These are phyloP conservation scores for Rhynchonema sp. DNA, from an alignment of 2,888 invertebrate species.

Conservation along the genomic window DNA sequence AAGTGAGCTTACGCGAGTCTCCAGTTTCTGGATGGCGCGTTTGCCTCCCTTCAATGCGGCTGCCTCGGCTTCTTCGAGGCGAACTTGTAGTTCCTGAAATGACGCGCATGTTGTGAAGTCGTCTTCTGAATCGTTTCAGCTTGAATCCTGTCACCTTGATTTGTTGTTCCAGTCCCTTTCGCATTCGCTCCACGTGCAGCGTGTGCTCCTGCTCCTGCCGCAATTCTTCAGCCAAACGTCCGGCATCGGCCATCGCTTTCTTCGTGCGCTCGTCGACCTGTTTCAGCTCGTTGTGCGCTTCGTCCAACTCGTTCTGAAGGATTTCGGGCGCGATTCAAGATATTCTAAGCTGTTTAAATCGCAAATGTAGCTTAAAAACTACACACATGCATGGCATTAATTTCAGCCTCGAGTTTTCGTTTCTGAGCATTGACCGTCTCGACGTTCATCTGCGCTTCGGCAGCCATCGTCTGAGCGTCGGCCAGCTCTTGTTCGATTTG, in stretches of 20 bases:
- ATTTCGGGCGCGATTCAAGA: background rate
- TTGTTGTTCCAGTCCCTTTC: constrained; percentile 88
- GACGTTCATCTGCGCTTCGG: constrained; percentile 74
- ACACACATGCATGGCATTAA: constrained; percentile 72
- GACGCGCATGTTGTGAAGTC: constrained; percentile 79
- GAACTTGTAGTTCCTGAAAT: constrained; percentile 43
- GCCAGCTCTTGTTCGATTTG: constrained; percentile 91
- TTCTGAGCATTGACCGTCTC: constrained; percentile 83
- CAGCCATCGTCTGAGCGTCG: constrained; percentile 93
- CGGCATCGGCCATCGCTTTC: constrained; percentile 96
- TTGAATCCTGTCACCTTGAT: constrained; percentile 49
- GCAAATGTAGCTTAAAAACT: background rate
- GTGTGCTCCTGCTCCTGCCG: constrained; percentile 59
- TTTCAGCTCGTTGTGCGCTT: constrained; percentile 91
- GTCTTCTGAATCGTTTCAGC: background rate
- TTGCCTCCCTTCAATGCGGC: constrained; percentile 94
- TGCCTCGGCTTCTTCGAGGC: constrained; percentile 80
- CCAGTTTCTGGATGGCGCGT: constrained; percentile 94
- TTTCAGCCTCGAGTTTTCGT: constrained; percentile 93
- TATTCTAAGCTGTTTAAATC: no score
- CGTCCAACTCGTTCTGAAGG: constrained; percentile 72
- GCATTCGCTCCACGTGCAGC: constrained; percentile 86
- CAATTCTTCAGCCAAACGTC: constrained; percentile 88
- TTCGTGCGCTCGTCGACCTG: constrained; percentile 95
- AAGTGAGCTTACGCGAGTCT: constrained; percentile 48